Percentiles rank a stretch among this genome's conserved stretches.
These are phyloP conservation scores for Petrocephalus microphthalmus DNA, from an alignment of 2,113 vertebrate species.

Conservation along the genomic window DNA sequence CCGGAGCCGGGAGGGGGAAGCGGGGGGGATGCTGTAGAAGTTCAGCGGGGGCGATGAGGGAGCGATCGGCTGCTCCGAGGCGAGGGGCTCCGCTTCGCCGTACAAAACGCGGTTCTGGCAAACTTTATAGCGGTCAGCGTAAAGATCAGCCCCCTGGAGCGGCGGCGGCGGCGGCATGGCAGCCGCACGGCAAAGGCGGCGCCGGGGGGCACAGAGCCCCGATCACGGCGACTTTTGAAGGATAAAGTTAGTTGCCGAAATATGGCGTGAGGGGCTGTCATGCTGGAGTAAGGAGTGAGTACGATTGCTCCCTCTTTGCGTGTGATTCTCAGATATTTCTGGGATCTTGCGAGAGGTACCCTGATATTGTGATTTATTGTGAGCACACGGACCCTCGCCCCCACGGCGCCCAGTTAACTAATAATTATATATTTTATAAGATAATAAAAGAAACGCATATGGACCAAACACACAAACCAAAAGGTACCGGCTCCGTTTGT, in stretches of 20 bases:
- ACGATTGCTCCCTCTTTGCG: background rate
- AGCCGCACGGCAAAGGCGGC: no score
- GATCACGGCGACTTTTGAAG: background rate
- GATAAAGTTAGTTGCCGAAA: background rate
- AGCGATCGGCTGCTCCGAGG: background rate
- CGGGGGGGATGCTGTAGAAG: background rate
- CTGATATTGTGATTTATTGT: background rate
- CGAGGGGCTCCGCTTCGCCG: background rate
- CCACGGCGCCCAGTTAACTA: background rate
- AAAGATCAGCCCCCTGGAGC: background rate
- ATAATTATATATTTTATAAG: background rate
- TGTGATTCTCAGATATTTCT: background rate
- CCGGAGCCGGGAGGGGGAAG: background rate
- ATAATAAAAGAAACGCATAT: background rate
- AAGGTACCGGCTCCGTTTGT: background rate
- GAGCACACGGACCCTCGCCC: background rate
- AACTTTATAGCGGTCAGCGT: background rate
- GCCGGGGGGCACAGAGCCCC: no score
- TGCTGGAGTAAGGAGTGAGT: background rate
- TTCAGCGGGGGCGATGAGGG: background rate
- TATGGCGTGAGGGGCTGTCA: background rate
- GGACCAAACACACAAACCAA: background rate
- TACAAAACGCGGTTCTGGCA: background rate
- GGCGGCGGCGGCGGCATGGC: no score
- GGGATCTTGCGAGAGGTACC: background rate